Percentiles rank a stretch among this genome's conserved stretches.
phyloP scores from a whole-genome alignment of 1,140 invertebrate species.

The Pachypsylla venusta region DNA sequence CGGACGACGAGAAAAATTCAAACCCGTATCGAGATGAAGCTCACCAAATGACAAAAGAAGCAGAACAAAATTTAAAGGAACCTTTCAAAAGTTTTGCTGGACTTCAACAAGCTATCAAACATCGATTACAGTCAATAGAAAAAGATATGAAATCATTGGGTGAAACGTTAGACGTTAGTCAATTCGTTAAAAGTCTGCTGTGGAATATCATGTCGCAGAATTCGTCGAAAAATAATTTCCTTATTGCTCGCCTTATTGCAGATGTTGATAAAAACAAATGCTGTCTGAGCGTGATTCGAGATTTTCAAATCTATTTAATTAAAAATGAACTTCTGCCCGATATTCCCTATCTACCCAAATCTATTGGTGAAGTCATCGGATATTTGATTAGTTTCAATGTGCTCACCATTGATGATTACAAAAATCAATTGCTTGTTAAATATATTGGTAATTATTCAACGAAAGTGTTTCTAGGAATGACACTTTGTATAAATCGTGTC shows the following conservation, averaged over 20 bases:
- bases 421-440: neutral
- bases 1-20: neutral
- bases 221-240: no score
- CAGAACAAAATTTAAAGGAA: no score
- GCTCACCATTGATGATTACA: neutral
- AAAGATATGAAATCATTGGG: no score
- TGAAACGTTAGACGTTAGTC: no score
- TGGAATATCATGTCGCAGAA: no score
- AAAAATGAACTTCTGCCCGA: neutral
- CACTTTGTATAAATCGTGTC: neutral
- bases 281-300: neutral
- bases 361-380: neutral
- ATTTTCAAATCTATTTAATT: neutral
- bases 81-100: no score
- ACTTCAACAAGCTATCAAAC: no score
- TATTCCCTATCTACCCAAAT: neutral
- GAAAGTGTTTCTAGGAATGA: neutral
- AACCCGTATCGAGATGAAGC: conserved; percentile 4
- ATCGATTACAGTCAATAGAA: no score
- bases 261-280: neutral
- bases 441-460: neutral
- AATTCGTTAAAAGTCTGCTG: no score
- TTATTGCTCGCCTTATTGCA: neutral
- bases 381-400: neutral
- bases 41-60: no score